Evolutionary conservation across 2,113 vertebrate species (phyloP).

Genomic region (Elanoides forficatus): DNA sequence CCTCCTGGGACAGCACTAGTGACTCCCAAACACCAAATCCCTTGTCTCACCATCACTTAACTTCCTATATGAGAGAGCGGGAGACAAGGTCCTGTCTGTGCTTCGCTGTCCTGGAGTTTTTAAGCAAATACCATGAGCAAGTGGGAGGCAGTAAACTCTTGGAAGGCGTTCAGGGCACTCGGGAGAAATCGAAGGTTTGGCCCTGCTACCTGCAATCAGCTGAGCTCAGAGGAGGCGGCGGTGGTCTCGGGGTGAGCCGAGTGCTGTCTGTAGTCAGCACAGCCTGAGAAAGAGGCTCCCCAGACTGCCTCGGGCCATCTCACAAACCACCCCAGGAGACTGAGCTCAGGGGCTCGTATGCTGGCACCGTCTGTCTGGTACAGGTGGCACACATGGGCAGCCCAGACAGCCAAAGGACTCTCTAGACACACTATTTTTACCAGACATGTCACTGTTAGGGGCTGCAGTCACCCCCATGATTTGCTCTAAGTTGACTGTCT

Average conservation of each 20-base stretch:
- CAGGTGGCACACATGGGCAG: not conserved
- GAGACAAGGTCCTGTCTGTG: not conserved
- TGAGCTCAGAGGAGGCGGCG: not conserved
- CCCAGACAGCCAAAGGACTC: not conserved
- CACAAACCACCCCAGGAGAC: not conserved
- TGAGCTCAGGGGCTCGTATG: accelerated
- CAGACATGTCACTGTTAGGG: not conserved
- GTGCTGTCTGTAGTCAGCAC: not conserved
- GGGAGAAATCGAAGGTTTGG: not conserved
- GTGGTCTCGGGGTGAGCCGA: not conserved
- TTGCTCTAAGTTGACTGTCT: not conserved
- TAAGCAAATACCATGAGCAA: not conserved
- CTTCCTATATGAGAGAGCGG: not conserved
- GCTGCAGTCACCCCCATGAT: not conserved
- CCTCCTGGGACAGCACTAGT: not conserved
- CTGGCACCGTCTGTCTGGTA: not conserved
- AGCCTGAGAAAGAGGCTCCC: not conserved
- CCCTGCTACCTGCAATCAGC: not conserved
- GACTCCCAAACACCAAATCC: not conserved
- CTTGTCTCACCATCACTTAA: not conserved
- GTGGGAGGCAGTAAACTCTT: not conserved
- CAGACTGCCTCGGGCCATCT: not conserved
- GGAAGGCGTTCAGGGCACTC: not conserved
- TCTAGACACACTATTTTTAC: not conserved
- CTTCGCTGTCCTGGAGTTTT: not conserved